Evolutionary conservation across 1,140 invertebrate species (phyloP).

Genomic region (Camponotus vicinus): DNA sequence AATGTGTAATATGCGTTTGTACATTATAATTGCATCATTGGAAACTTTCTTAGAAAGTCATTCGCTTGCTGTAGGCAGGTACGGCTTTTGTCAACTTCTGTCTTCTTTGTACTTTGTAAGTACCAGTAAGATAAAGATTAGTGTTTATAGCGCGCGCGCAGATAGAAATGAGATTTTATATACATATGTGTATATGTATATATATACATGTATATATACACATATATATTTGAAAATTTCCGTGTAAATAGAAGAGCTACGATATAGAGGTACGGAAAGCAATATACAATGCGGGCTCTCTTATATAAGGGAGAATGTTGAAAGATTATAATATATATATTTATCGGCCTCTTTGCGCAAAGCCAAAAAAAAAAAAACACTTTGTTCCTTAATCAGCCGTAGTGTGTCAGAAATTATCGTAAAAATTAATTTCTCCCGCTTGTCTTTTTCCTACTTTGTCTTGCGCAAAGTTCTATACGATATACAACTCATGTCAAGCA

Average conservation of each 20-base stretch:
- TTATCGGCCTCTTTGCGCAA: constrained; percentile 53
- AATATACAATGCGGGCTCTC: constrained; percentile 53
- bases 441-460: constrained; percentile 25
- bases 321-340: constrained; percentile 52
- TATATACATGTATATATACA: constrained; percentile 42
- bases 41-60: constrained; percentile 60
- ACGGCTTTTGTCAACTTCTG: constrained; percentile 58
- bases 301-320: constrained; percentile 44
- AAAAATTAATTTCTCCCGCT: background rate
- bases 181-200: constrained; percentile 35
- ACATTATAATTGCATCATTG: constrained; percentile 50
- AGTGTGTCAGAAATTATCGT: background rate
- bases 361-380: constrained; percentile 45
- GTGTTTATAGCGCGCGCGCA: constrained; percentile 47
- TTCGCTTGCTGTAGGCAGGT: constrained; percentile 56
- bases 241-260: constrained; percentile 52
- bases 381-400: constrained; percentile 26
- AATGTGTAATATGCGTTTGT: constrained; percentile 45
- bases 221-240: constrained; percentile 1
- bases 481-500: constrained; percentile 12
- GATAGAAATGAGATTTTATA: constrained; percentile 44
- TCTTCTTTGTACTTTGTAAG: constrained; percentile 63
- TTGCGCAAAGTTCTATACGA: constrained; percentile 40
- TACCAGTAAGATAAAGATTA: constrained; percentile 45
- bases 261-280: constrained; percentile 48